A percentile compares a stretch with the other conserved stretches of the same genome.
Conservation (phyloP, 2,797 vertebrate species). For the Lophius americanus region DNA sequence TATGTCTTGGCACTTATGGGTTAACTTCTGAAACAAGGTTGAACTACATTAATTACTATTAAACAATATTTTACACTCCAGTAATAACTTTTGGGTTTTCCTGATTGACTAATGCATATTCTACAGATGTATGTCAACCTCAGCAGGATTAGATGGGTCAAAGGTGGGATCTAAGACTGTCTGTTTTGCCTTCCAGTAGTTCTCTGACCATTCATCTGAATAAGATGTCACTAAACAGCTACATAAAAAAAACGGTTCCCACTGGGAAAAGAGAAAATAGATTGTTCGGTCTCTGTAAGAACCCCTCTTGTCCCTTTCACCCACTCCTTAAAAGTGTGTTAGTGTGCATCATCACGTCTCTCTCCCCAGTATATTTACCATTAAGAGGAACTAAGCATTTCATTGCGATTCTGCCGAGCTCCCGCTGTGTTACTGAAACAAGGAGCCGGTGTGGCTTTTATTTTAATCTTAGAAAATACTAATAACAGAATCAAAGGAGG, state of each 20-base stretch:
- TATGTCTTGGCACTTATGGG: too few relatives aligned
- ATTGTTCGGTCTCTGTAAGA: conserved; percentile 13
- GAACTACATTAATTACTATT: too few relatives aligned
- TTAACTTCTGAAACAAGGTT: too few relatives aligned
- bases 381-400: conserved; percentile 62
- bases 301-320: conserved; percentile 9
- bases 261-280: conserved; percentile 32
- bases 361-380: conserved; percentile 49
- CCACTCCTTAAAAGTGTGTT: conserved; percentile 14
- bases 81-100: not conserved
- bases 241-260: conserved; percentile 45
- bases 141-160: not conserved
- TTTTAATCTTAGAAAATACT: conserved; percentile 58
- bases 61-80: not conserved
- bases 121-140: not conserved
- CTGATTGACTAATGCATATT: not conserved
- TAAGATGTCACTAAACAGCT: conserved; percentile 30
- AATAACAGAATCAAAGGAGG: conserved; percentile 62
- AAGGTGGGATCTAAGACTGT: conserved; percentile 2
- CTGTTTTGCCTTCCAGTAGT: conserved; percentile 18
- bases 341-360: conserved; percentile 31
- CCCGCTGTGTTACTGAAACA: conserved; percentile 61
- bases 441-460: conserved; percentile 49
- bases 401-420: conserved; percentile 62
- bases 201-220: conserved; percentile 25